These are phyloP conservation scores for Acleris sparsana DNA, from an alignment of 2,888 invertebrate species.

Conservation along the genomic window DNA sequence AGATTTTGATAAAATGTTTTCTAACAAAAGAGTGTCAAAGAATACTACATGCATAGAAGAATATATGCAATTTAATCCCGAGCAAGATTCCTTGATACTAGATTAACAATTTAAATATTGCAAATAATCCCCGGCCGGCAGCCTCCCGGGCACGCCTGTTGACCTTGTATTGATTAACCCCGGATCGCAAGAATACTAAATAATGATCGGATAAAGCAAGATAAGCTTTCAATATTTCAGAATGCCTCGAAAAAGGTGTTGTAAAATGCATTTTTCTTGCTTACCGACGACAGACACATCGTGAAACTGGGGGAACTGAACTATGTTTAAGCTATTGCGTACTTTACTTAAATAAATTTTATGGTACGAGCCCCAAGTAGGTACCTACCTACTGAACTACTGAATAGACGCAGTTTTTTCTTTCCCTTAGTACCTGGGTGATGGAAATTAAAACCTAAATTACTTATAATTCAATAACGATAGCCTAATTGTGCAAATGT, in stretches of 20 bases:
- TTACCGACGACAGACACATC: too few relatives aligned
- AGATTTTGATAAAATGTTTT: too few relatives aligned
- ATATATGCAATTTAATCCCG: constrained; percentile 17
- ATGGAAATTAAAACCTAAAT: too few relatives aligned
- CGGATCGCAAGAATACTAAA: constrained; percentile 26
- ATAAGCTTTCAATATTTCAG: constrained; percentile 28
- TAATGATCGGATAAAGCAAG: constrained; percentile 31
- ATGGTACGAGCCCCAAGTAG: too few relatives aligned
- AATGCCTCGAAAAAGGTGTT: constrained; percentile 15
- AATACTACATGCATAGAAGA: neutral
- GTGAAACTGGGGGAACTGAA: too few relatives aligned
- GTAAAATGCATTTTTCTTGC: neutral
- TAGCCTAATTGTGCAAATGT: too few relatives aligned
- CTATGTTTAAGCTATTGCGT: too few relatives aligned
- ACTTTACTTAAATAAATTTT: too few relatives aligned
- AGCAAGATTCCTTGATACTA: constrained; percentile 12
- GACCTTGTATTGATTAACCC: constrained; percentile 26
- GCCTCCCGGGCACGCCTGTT: constrained; percentile 13
- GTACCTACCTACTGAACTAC: too few relatives aligned
- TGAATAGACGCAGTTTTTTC: too few relatives aligned
- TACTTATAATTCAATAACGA: too few relatives aligned
- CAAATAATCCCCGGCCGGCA: constrained; percentile 13
- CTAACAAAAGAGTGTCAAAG: neutral
- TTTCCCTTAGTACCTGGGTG: too few relatives aligned
- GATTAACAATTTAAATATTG: constrained; percentile 28